A percentile compares a stretch with the other conserved stretches of the same genome.
Conservation (phyloP, 2,888 invertebrate genomes). For the Chouioia cunea region DNA sequence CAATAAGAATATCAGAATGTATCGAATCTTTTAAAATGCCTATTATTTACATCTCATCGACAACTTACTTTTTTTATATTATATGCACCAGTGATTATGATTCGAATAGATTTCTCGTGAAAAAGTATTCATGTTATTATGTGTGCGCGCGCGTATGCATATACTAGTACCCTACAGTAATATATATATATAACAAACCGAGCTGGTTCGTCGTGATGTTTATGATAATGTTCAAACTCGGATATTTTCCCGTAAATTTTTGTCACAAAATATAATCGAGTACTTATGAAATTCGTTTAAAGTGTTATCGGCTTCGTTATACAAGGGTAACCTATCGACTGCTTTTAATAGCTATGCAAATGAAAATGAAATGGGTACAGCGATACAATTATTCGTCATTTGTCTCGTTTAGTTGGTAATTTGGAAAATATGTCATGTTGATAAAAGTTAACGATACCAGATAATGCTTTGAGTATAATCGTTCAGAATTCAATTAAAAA, state of each 20-base stretch:
- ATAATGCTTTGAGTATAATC: too few relatives aligned
- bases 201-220: conserved; percentile 15
- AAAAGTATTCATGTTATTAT: conserved; percentile 29
- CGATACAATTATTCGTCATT: conserved; percentile 5
- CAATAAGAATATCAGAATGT: not conserved
- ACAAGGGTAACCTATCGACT: too few relatives aligned
- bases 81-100: conserved; percentile 1
- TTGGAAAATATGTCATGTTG: too few relatives aligned
- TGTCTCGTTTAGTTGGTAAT: not conserved
- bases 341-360: conserved; percentile 2
- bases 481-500: too few relatives aligned
- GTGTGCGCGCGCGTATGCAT: not conserved
- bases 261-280: conserved; percentile 23
- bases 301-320: conserved; percentile 3
- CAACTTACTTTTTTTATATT: conserved; percentile 6
- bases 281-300: conserved; percentile 18
- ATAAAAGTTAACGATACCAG: too few relatives aligned
- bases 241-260: conserved; percentile 37
- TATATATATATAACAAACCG: too few relatives aligned
- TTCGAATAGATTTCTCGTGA: conserved; percentile 13
- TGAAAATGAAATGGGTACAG: conserved; percentile 12
- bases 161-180: too few relatives aligned
- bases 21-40: conserved; percentile 3
- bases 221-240: conserved; percentile 23
- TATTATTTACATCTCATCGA: conserved; percentile 3